Evolutionary conservation across 2,113 vertebrate species (phyloP).

Genomic region (Xenopus borealis): DNA sequence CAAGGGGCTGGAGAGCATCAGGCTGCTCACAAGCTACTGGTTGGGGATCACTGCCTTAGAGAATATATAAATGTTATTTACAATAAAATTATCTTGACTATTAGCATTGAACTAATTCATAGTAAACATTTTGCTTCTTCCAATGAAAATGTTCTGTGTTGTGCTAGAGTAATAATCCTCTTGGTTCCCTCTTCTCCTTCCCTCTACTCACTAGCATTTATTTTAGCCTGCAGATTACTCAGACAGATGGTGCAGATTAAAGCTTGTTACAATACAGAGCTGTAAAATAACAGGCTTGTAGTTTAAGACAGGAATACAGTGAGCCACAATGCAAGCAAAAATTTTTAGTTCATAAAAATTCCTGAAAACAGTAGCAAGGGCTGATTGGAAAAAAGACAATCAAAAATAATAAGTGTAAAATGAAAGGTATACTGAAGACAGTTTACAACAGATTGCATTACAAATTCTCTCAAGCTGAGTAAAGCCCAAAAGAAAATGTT

Average conservation of each 20-base stretch:
- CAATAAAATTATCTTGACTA: no score
- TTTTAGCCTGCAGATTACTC: conserved; percentile 21
- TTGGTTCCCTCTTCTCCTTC: not conserved
- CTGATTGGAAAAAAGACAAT: not conserved
- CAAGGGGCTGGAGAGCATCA: no score
- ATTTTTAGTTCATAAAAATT: no score
- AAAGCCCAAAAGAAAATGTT: not conserved
- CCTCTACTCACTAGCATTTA: no score
- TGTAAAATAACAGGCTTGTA: not conserved
- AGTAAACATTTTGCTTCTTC: no score
- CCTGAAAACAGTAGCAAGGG: not conserved
- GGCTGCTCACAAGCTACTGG: no score
- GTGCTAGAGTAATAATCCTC: conserved; percentile 22
- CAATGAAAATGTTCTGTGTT: not conserved
- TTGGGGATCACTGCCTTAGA: no score
- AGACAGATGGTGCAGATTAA: conserved; percentile 40
- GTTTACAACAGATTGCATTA: not conserved
- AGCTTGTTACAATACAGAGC: conserved; percentile 6
- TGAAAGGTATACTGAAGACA: not conserved
- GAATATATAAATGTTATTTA: no score
- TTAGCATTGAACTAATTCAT: no score
- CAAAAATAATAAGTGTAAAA: not conserved
- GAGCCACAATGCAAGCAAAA: no score
- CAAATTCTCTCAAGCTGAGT: not conserved
- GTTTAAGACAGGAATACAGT: not conserved